A percentile compares a stretch with the other conserved stretches of the same genome.
Conservation (phyloP, 2,888 invertebrate genomes). For the Tipula helvola region DNA sequence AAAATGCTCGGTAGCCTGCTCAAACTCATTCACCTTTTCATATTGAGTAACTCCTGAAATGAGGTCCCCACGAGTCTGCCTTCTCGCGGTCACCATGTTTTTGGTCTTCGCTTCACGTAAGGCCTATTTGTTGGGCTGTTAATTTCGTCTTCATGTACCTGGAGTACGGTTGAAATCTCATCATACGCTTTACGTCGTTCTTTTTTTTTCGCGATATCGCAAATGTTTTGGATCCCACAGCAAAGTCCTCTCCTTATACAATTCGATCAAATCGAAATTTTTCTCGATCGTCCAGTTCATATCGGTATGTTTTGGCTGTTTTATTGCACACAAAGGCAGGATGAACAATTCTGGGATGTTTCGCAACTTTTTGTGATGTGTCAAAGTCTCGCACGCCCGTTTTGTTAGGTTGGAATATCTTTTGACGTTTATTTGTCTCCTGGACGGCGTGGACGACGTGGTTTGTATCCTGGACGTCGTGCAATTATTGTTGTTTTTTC, state of each 20-base stretch:
- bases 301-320: background rate
- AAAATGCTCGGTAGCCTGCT: too few relatives aligned
- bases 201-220: background rate
- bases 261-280: background rate
- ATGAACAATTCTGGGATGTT: background rate
- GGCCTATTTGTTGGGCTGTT: too few relatives aligned
- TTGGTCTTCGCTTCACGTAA: too few relatives aligned
- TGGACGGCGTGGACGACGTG: too few relatives aligned
- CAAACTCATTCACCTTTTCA: too few relatives aligned
- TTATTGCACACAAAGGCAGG: background rate
- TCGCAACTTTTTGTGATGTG: background rate
- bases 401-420: background rate
- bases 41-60: too few relatives aligned
- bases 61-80: too few relatives aligned
- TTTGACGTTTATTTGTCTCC: background rate
- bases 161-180: background rate
- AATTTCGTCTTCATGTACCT: background rate
- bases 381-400: background rate
- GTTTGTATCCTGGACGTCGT: too few relatives aligned
- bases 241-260: background rate
- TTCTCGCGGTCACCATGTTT: too few relatives aligned
- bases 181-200: background rate
- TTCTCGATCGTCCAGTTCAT: constrained; percentile 7
- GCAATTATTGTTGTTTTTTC: too few relatives aligned
- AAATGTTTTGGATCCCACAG: background rate